Evolutionary conservation across 30 jellyfish, hydroid and myxozoan genomes (phyloP).

Genomic region (Chrysaora quinquecirrha): DNA sequence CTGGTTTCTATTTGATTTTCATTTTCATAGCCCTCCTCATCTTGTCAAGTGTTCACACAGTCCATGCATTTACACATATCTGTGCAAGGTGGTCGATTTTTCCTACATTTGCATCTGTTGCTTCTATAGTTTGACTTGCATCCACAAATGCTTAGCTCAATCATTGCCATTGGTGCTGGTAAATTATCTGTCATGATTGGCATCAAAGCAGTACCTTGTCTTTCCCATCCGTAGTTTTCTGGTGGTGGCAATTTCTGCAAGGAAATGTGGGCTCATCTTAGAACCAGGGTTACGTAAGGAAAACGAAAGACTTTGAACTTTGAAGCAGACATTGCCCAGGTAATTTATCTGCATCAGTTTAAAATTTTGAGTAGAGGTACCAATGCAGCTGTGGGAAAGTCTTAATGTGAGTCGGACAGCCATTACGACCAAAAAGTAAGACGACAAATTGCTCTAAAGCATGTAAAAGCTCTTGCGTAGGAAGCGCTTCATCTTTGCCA

Average conservation of each 20-base stretch:
- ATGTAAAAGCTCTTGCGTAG: neutral
- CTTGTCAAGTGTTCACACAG: too few relatives aligned
- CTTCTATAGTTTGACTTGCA: neutral
- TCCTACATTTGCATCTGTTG: too few relatives aligned
- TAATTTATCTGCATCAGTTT: too few relatives aligned
- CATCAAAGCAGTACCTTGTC: neutral
- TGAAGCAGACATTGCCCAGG: slow-evolving; percentile 4
- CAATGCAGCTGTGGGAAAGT: neutral
- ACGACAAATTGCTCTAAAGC: neutral
- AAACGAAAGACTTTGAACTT: slow-evolving; percentile 13
- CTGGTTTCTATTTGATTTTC: too few relatives aligned
- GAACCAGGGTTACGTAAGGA: neutral
- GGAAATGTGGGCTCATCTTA: too few relatives aligned
- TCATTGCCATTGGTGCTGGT: neutral
- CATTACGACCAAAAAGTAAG: neutral
- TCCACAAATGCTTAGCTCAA: neutral
- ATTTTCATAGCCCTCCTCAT: neutral
- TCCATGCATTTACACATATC: neutral
- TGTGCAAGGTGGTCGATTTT: neutral
- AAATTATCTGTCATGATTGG: neutral
- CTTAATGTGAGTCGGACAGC: neutral
- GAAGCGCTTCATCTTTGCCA: slow-evolving; percentile 6
- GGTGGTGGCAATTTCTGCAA: slow-evolving; percentile 6
- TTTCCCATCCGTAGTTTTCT: neutral
- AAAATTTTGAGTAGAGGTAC: neutral